A percentile compares a stretch with the other conserved stretches of the same genome.
Conservation (phyloP, 2,888 invertebrate species). For the Sminthurinus aureus region DNA sequence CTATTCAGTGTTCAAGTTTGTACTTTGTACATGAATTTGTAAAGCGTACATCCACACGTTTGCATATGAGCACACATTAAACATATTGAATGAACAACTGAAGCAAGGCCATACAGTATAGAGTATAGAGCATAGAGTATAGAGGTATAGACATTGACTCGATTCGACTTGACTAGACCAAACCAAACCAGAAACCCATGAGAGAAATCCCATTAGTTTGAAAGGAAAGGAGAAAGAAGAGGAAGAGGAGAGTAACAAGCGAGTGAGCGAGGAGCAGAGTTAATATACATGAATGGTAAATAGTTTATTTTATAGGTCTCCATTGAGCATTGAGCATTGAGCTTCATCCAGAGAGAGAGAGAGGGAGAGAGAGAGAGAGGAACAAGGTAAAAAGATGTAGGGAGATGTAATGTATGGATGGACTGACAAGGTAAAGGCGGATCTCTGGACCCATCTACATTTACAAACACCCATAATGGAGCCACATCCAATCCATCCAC, state of each 20-base stretch:
- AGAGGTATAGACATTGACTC: too few relatives aligned
- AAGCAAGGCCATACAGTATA: not conserved
- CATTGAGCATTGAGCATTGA: not conserved
- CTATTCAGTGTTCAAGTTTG: too few relatives aligned
- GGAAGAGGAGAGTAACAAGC: not conserved
- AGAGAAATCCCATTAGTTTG: not conserved
- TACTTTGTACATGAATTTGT: too few relatives aligned
- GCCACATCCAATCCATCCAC: too few relatives aligned
- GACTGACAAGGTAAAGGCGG: constrained; percentile 50
- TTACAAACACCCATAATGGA: not conserved
- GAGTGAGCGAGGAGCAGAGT: not conserved
- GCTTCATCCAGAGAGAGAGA: too few relatives aligned
- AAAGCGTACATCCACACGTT: not conserved
- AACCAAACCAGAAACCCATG: not conserved
- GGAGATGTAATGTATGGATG: constrained; percentile 22
- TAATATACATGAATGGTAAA: constrained; percentile 19
- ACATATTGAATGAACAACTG: not conserved
- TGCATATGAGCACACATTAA: not conserved
- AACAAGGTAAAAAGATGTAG: too few relatives aligned
- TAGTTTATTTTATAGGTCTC: constrained; percentile 6
- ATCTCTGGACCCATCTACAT: constrained; percentile 37
- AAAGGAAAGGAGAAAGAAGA: constrained; percentile 1
- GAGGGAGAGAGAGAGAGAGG: too few relatives aligned
- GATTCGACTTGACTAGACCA: too few relatives aligned
- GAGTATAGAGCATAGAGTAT: not conserved